Evolutionary conservation across 2,113 vertebrate species (phyloP).

Genomic region (Lagenorhynchus albirostris): DNA sequence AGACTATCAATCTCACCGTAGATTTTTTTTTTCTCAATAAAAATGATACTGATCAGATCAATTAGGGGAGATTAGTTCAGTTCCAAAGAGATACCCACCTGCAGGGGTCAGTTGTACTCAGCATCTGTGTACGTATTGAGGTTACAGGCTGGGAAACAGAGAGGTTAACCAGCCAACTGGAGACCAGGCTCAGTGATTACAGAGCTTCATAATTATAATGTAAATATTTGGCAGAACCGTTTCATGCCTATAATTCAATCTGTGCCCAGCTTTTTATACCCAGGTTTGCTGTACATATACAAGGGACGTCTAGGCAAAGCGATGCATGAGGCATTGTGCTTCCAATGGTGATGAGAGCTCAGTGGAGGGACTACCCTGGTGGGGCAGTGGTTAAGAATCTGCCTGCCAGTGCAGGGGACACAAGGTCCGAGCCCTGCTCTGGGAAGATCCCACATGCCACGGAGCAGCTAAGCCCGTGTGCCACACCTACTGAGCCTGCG

Average conservation of each 20-base stretch:
- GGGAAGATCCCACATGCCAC: neutral
- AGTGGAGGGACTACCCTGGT: neutral
- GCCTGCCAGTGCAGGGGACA: neutral
- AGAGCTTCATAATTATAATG: neutral
- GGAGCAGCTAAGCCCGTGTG: too few species aligned
- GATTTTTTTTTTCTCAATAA: neutral
- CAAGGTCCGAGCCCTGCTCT: neutral
- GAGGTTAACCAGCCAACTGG: neutral
- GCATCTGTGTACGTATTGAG: neutral
- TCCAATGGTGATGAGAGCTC: neutral
- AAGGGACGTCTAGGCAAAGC: neutral
- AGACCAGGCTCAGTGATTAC: neutral
- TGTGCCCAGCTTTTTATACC: neutral
- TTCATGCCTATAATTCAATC: neutral
- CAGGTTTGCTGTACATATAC: neutral
- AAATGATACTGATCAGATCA: conserved; percentile 3
- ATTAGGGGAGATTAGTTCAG: neutral
- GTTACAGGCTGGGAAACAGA: neutral
- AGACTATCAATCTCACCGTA: neutral
- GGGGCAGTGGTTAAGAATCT: neutral
- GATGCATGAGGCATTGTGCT: neutral
- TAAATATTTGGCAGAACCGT: neutral
- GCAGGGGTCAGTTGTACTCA: neutral
- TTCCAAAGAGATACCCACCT: neutral
- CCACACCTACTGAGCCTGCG: too few species aligned